Base-by-base conservation (phyloP, 1,140 invertebrate species). In the Philotrypesis tridentata region DNA sequence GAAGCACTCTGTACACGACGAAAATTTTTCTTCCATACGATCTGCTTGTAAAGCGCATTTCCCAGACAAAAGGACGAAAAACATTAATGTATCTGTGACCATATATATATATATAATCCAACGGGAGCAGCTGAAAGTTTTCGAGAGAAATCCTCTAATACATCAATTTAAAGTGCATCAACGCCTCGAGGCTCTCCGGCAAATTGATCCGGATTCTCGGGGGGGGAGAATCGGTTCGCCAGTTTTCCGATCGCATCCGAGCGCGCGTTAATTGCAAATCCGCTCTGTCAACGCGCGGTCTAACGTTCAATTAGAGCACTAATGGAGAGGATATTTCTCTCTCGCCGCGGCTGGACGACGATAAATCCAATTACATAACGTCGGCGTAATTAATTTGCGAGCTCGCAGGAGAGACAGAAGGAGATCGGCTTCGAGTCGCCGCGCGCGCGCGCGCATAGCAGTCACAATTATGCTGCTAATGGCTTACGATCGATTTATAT, bases 251-350 rank as follows among this genome's bases (percentile, higher is more conserved):
- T 17, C 4, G 48, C 7, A n/a, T 55, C 48, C 7, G n/a, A 55
- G 17, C 61, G 61, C 74, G 79, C 61, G 76, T 84, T 84, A 84
- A 86, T 87, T 83, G 84, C 80, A 80, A 86, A 60, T 48, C 43
- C 72, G 43, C 70, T 81, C 84, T 83, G 84, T 85, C 85, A 86
- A 85, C 82, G 74, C 67, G 81, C 72, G 23, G 75, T 23, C 70
- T 82, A 85, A 82, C 85, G 86, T 85, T 87, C 84, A 85, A 86
- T 86, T 84, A 86, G 76, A 79, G 65, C 79, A 84, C 84, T 86
- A 87, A 87, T 85, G 83, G 79, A 86, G 72, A 74, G 85, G 67
- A 78, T 82, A 87, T 84, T 83, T 83, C 23, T 65, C 83, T 83
- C 23, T 27, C 83, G 55, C 82, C 31, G 17, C 33, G 63, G n/a